Evolutionary conservation across 2,797 vertebrate genomes (phyloP), one percentile per base, ranked within the genome.

Genomic region (Argyrosomus regius): DNA sequence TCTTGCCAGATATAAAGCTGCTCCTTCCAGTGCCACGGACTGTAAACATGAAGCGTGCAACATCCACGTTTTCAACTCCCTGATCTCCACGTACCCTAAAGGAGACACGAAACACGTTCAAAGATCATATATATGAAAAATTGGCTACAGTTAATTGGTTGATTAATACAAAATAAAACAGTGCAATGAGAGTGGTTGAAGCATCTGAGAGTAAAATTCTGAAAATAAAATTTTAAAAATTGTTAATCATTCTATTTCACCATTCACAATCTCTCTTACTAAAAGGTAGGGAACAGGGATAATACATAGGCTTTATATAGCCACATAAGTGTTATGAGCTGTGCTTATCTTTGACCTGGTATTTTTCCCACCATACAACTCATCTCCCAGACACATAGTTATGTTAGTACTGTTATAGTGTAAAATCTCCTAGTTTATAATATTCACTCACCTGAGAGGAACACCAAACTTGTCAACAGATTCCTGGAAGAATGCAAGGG

Each of bases 381-480:
- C 46, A 48, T 48, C 7, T 48, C 7, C 46, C 46, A 48, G 5
- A 6, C 46, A 48, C 48, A 50, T 6, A 18, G 48, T 8, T 50
- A 26, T 26, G 26, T 26, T 2, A 20, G 24, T 54, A 54, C 53
- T 54, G 53, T 13, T 26, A 26, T 26, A 54, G 53, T 54, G 53
- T 58, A 43, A 61, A 61, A 61, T 22, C 1, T 61, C 31, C 59
- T 45, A 41, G 61, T 48, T 63, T 28, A 45, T 3, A 45, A 57
- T 52, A 52, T 24, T 1, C 6, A 58, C 56, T 64, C 46, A 70
- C 70, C 63, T 74, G 39, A 75, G 70, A 45, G 81, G 81, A 41
- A 58, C 17, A 46, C 72, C 77, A 80, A 69, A 83, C 50, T 70
- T 65, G 49, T 76, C 54, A 1, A 83, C 74, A 41, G 72, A 76